These are phyloP conservation scores for Kryptolebias marmoratus DNA, from an alignment of 2,113 vertebrate genomes.

Conservation along the genomic window DNA sequence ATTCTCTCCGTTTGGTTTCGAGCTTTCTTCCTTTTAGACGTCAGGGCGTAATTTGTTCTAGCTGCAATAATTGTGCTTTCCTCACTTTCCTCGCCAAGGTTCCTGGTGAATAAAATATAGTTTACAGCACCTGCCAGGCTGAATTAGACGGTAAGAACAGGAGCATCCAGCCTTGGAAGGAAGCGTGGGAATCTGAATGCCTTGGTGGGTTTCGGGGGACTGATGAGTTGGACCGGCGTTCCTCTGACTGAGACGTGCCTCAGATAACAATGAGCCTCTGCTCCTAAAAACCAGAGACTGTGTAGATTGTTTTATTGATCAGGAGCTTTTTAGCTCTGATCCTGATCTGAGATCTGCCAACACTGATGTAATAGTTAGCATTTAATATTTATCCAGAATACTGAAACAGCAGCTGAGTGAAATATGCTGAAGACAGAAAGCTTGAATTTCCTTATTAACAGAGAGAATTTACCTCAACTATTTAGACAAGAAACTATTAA, in stretches of 20 bases:
- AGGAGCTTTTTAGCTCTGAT: no score
- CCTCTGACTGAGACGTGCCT: conserved; percentile 1
- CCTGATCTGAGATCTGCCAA: not conserved
- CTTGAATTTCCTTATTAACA: not conserved
- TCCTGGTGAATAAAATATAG: not conserved
- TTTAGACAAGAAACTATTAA: no score
- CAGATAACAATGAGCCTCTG: not conserved
- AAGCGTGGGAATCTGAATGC: conserved; percentile 1
- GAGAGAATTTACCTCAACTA: no score
- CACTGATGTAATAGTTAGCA: not conserved
- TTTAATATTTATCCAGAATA: not conserved
- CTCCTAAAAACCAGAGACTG: not conserved
- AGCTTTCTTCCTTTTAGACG: not conserved
- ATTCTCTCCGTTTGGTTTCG: not conserved
- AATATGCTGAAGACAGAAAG: not conserved
- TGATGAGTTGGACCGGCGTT: not conserved
- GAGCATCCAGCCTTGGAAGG: not conserved
- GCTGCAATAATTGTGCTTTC: not conserved
- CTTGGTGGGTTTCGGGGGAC: not conserved
- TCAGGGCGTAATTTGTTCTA: not conserved
- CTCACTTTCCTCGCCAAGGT: not conserved
- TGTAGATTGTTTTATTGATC: conserved; percentile 49
- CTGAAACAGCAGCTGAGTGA: not conserved
- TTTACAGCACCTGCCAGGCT: not conserved
- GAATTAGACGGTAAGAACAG: not conserved